phyloP scores from a whole-genome alignment of 2,888 invertebrate species.

The Caenorhabditis panamensis region DNA sequence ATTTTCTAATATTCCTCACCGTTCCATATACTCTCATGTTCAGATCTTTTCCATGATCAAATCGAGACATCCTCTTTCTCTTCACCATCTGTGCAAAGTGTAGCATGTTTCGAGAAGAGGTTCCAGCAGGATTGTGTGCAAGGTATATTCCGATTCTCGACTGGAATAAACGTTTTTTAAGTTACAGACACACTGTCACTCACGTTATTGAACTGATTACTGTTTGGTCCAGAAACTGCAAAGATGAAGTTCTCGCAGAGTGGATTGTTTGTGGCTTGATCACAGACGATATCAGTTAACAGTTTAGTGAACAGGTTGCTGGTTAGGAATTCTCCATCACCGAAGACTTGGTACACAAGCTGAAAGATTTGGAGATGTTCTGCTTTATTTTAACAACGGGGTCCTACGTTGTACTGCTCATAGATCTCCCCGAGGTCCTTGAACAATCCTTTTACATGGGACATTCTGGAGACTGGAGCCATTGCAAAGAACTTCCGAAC shows the following conservation, averaged over 20 bases:
- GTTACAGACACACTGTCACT: constrained; percentile 9
- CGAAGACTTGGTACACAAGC: constrained; percentile 75
- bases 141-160: constrained; percentile 78
- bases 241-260: constrained; percentile 78
- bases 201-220: constrained; percentile 78
- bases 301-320: constrained; percentile 77
- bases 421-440: constrained; percentile 71
- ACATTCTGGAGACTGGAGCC: constrained; percentile 77
- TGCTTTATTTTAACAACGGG: too few relatives aligned
- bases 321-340: constrained; percentile 78
- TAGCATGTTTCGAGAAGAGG: constrained; percentile 72
- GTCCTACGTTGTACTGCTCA: constrained; percentile 71
- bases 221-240: constrained; percentile 77
- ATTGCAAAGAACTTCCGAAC: constrained; percentile 80
- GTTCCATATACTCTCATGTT: constrained; percentile 70
- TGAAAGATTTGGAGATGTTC: too few relatives aligned
- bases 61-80: constrained; percentile 65
- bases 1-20: too few relatives aligned
- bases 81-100: constrained; percentile 79
- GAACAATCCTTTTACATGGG: constrained; percentile 70
- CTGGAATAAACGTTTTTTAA: constrained; percentile 58
- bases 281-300: constrained; percentile 77
- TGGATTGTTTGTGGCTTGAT: constrained; percentile 70
- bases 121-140: constrained; percentile 79
- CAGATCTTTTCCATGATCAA: constrained; percentile 68